Evolutionary conservation across 2,888 invertebrate species (phyloP).

Genomic region (Polyommatus iphigenia): DNA sequence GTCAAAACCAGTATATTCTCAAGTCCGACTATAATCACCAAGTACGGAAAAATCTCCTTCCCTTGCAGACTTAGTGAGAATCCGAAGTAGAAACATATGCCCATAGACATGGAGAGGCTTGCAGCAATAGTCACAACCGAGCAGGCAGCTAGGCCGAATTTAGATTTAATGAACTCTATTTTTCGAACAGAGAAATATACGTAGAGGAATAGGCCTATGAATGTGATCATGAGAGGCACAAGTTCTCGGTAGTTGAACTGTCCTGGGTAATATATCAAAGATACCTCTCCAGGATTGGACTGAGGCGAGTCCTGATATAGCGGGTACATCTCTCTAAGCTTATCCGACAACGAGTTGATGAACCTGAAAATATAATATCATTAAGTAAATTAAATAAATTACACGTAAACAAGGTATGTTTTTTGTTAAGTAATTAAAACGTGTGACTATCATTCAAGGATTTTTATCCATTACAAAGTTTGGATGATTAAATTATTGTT

Average conservation of each 20-base stretch:
- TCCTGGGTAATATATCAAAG: constrained; percentile 91
- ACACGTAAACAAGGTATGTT: neutral
- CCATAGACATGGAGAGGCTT: constrained; percentile 95
- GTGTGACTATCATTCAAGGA: neutral
- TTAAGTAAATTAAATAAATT: neutral
- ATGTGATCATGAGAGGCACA: constrained; percentile 91
- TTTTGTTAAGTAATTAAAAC: neutral
- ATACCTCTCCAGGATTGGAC: constrained; percentile 65
- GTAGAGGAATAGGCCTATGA: constrained; percentile 92
- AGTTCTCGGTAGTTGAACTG: constrained; percentile 92
- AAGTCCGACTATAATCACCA: constrained; percentile 95
- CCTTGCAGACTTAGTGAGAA: constrained; percentile 89
- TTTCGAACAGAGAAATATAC: constrained; percentile 97
- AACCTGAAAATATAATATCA: constrained; percentile 80
- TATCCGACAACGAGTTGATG: constrained; percentile 85
- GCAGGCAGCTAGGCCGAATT: constrained; percentile 91
- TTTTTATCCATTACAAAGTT: neutral
- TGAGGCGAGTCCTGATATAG: constrained; percentile 81
- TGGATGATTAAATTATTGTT: neutral
- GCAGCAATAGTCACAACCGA: constrained; percentile 92
- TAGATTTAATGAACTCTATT: constrained; percentile 95
- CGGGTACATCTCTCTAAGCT: constrained; percentile 86
- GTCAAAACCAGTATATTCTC: constrained; percentile 95
- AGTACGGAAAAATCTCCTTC: constrained; percentile 96
- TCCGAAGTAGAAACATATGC: constrained; percentile 92